A percentile compares a stretch with the other conserved stretches of the same genome.
Evolutionary conservation across 2,888 invertebrate species (phyloP).

Genomic region (Timema podura): DNA sequence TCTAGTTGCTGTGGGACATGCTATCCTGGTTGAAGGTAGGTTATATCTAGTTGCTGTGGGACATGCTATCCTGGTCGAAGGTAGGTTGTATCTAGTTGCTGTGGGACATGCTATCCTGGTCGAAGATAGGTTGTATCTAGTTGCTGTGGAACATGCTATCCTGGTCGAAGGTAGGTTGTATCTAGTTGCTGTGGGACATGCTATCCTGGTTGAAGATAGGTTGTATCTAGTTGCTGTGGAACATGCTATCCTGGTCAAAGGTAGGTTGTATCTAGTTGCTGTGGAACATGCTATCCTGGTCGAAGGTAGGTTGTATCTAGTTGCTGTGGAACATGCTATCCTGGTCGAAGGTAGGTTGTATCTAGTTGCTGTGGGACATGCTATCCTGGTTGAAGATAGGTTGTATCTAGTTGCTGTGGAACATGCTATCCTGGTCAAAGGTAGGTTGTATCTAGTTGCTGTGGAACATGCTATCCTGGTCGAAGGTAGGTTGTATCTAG

Average conservation of each 20-base stretch:
- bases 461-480: constrained; percentile 93
- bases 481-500: constrained; percentile 49
- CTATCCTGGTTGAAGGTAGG: constrained; percentile 79
- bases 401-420: too few relatives aligned
- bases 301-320: constrained; percentile 57
- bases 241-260: constrained; percentile 90
- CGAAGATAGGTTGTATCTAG: constrained; percentile 57
- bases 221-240: too few relatives aligned
- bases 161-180: constrained; percentile 71
- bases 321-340: constrained; percentile 91
- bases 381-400: constrained; percentile 79
- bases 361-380: too few relatives aligned
- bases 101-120: constrained; percentile 93
- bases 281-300: constrained; percentile 93
- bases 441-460: too few relatives aligned
- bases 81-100: too few relatives aligned
- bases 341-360: constrained; percentile 71
- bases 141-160: constrained; percentile 91
- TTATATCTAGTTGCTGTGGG: too few relatives aligned
- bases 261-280: too few relatives aligned
- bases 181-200: too few relatives aligned
- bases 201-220: constrained; percentile 79
- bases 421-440: constrained; percentile 90
- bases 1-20: too few relatives aligned
- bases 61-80: constrained; percentile 90